Evolutionary conservation across 2,113 vertebrate species (phyloP).

Genomic region (Ahaetulla prasina): DNA sequence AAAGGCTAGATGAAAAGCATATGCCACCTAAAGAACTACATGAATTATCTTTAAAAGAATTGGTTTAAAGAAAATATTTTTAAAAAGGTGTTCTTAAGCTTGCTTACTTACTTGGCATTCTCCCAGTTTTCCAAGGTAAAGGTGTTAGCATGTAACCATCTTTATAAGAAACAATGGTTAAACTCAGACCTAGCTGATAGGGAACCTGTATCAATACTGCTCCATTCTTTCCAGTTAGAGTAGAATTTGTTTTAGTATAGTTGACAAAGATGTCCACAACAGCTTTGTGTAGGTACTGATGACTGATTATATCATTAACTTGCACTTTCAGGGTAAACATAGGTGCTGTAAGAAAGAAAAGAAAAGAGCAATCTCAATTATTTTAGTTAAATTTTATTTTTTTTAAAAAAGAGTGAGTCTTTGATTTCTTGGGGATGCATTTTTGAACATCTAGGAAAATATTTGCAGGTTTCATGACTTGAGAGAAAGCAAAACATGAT

Average conservation of each 20-base stretch:
- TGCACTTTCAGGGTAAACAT: conserved; percentile 84
- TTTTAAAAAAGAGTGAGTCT: neutral
- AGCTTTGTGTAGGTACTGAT: conserved; percentile 77
- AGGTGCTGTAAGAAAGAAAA: conserved; percentile 64
- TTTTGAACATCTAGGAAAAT: neutral
- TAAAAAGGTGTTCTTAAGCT: conserved; percentile 60
- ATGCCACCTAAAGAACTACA: neutral
- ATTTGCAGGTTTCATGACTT: neutral
- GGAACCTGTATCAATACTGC: conserved; percentile 80
- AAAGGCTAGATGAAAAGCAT: neutral
- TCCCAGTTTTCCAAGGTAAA: conserved; percentile 85
- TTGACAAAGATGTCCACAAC: conserved; percentile 85
- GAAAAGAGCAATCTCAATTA: neutral
- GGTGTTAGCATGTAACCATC: conserved; percentile 84
- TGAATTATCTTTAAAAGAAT: neutral
- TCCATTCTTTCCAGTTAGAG: conserved; percentile 71
- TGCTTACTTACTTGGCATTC: conserved; percentile 82
- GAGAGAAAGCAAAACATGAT: neutral
- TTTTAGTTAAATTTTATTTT: neutral
- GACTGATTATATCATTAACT: conserved; percentile 85
- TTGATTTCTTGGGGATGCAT: neutral
- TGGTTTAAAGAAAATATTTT: conserved; percentile 28
- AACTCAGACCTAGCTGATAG: conserved; percentile 74
- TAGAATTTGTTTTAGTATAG: conserved; percentile 78
- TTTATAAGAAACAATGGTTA: conserved; percentile 83